A percentile compares a stretch with the other conserved stretches of the same genome.
phyloP scores from a whole-genome alignment of 2,888 invertebrate species.

The Proisotoma minuta region DNA sequence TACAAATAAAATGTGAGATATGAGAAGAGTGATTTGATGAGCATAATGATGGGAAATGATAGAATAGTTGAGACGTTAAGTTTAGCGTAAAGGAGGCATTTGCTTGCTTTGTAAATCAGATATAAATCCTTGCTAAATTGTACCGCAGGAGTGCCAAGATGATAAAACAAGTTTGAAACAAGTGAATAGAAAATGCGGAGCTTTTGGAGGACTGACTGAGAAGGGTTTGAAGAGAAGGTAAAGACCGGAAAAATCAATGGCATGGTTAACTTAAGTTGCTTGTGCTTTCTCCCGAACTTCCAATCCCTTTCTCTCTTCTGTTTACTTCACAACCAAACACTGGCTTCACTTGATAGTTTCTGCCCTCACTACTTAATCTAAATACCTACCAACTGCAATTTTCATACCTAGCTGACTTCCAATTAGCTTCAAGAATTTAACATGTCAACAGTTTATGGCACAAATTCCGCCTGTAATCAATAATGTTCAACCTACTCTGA shows the following conservation, averaged over 20 bases:
- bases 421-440: no score
- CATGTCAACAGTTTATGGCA: no score
- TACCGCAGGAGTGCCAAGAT: constrained; percentile 5
- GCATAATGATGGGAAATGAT: background rate
- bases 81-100: background rate
- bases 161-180: constrained; percentile 6
- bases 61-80: background rate
- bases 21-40: no score
- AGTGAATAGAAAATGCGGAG: constrained; percentile 3
- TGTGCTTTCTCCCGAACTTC: constrained; percentile 20
- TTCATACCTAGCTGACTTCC: no score
- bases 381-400: no score
- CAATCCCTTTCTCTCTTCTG: constrained; percentile 2
- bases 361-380: no score
- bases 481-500: no score
- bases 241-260: constrained; percentile 45
- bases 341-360: no score
- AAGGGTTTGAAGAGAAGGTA: constrained; percentile 25
- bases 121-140: constrained; percentile 7
- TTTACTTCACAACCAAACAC: background rate
- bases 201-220: background rate
- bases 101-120: background rate
- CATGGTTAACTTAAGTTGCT: constrained; percentile 29
- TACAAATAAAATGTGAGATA: no score
- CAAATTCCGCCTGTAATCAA: no score